Conservation (phyloP, 2,888 invertebrate genomes). For the Agrochola lota region DNA sequence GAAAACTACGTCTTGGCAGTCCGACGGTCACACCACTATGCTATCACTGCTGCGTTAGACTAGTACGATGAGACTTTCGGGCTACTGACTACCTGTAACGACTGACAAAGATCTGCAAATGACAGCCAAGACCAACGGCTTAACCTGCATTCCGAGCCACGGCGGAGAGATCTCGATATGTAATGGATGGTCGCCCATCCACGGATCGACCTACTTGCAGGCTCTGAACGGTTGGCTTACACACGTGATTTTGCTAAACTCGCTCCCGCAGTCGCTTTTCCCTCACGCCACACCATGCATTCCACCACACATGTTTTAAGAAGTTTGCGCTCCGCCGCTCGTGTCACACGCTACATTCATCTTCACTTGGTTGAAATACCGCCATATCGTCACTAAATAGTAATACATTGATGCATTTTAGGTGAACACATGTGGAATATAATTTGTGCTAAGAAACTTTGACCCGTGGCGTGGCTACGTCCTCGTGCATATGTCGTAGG, state of each 20-base stretch:
- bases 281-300: not conserved
- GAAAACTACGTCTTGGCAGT: too few species aligned
- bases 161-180: too few species aligned
- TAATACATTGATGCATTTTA: constrained; percentile 4
- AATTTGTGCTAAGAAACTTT: not conserved
- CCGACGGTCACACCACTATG: too few species aligned
- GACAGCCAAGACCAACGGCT: too few species aligned
- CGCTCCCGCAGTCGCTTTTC: constrained; percentile 9
- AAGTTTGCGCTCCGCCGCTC: constrained; percentile 16
- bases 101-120: too few species aligned
- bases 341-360: constrained; percentile 43
- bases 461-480: not conserved
- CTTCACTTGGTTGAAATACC: constrained; percentile 29
- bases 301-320: constrained; percentile 13
- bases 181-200: not conserved
- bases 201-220: not conserved
- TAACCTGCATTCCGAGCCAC: too few species aligned
- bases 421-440: not conserved
- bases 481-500: not conserved
- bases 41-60: too few species aligned
- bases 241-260: not conserved
- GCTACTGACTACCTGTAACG: too few species aligned
- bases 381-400: not conserved
- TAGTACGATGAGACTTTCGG: too few species aligned
- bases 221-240: not conserved